Conservation (phyloP, 2,113 vertebrate species). For the Gobius niger region DNA sequence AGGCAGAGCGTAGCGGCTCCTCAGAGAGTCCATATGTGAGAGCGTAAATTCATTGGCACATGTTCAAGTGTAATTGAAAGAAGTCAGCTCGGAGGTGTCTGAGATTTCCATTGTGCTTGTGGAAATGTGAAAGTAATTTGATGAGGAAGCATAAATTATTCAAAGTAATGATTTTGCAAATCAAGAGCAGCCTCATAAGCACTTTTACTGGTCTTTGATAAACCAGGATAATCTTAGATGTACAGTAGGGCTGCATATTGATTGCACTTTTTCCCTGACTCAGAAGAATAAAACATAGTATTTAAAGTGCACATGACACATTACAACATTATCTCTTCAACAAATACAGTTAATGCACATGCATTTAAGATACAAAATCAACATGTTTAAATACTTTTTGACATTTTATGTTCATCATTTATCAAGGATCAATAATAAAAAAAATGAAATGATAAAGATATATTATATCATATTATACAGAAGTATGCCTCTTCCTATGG, state of each 20-base stretch:
- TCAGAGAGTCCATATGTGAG: neutral
- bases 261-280: neutral
- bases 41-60: neutral
- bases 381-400: too few relatives aligned
- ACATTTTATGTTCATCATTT: too few relatives aligned
- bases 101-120: neutral
- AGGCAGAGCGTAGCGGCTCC: slow-evolving; percentile 32
- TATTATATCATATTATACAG: too few relatives aligned
- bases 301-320: neutral
- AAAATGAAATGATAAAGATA: too few relatives aligned
- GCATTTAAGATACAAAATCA: too few relatives aligned
- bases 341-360: too few relatives aligned
- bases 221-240: neutral
- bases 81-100: neutral
- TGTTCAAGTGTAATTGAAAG: neutral
- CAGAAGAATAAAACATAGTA: neutral
- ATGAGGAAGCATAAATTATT: slow-evolving; percentile 3
- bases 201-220: neutral
- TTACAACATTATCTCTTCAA: too few relatives aligned
- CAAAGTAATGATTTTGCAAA: neutral
- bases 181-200: neutral
- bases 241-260: neutral
- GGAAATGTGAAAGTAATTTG: neutral
- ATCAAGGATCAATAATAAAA: too few relatives aligned
- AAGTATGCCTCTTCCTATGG: too few relatives aligned